A percentile compares a stretch with the other conserved stretches of the same genome.
Conservation (phyloP, 2,888 invertebrate genomes). For the Diadegma fenestrale region DNA sequence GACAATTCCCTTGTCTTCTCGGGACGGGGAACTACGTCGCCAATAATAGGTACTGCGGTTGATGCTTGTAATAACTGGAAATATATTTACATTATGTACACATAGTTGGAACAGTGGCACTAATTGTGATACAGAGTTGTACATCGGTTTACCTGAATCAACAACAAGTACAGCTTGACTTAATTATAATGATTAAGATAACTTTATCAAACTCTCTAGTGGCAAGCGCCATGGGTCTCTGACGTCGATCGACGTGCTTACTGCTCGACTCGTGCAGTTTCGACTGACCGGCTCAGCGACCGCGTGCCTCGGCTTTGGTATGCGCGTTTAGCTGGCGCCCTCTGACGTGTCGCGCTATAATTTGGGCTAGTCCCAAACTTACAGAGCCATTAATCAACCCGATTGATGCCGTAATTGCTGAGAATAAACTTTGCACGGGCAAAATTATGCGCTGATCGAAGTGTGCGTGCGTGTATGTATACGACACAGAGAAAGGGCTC, state of each 20-base stretch:
- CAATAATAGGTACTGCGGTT: constrained; percentile 21
- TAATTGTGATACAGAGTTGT: not conserved
- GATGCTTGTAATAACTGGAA: constrained; percentile 39
- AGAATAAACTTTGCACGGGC: too few species aligned
- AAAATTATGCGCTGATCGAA: too few species aligned
- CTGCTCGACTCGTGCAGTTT: not conserved
- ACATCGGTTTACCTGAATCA: not conserved
- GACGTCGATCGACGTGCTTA: constrained; percentile 15
- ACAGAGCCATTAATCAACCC: too few species aligned
- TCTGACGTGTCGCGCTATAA: constrained; percentile 53
- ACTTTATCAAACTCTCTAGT: not conserved
- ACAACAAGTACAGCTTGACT: not conserved
- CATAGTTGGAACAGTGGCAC: too few species aligned
- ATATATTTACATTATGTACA: constrained; percentile 33
- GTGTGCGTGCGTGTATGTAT: too few species aligned
- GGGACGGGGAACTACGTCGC: too few species aligned
- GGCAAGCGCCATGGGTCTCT: not conserved
- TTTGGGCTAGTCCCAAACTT: constrained; percentile 54
- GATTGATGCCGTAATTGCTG: too few species aligned
- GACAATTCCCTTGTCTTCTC: too few species aligned
- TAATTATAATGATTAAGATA: not conserved
- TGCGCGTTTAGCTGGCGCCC: constrained; percentile 51
- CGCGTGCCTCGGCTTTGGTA: constrained; percentile 43
- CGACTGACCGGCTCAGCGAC: constrained; percentile 25
- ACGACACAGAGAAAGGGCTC: too few species aligned